phyloP scores from a whole-genome alignment of 2,797 vertebrate genomes.

The Tapirus indicus region DNA sequence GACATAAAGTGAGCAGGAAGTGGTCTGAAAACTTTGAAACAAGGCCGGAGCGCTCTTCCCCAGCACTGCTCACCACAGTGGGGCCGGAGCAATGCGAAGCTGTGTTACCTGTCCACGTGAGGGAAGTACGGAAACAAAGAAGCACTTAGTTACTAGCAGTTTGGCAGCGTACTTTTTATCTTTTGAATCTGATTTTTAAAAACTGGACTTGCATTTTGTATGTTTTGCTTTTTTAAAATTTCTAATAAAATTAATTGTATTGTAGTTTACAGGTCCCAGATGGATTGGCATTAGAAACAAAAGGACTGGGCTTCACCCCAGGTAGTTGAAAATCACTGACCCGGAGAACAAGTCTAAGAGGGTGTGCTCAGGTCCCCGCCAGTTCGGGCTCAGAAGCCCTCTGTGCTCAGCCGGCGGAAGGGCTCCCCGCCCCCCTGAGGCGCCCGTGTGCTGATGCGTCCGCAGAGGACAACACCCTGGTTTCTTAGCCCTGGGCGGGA shows the following conservation, averaged over 20 bases:
- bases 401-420: not conserved
- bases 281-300: not conserved
- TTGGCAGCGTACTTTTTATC: not conserved
- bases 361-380: fast-evolving
- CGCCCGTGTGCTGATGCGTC: not conserved
- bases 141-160: not conserved
- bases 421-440: no score
- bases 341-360: not conserved
- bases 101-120: no score
- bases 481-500: not conserved
- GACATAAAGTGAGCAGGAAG: not conserved
- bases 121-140: not conserved
- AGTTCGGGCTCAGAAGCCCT: fast-evolving
- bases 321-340: not conserved
- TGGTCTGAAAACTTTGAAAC: not conserved
- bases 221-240: not conserved
- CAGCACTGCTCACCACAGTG: not conserved
- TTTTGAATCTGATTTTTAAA: not conserved
- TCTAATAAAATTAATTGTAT: not conserved
- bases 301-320: not conserved
- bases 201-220: not conserved
- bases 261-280: not conserved
- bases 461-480: not conserved
- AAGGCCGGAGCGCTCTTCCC: not conserved
- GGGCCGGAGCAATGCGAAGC: not conserved